Base-by-base conservation (phyloP, 2,113 vertebrate genomes). In the Saccopteryx leptura region DNA sequence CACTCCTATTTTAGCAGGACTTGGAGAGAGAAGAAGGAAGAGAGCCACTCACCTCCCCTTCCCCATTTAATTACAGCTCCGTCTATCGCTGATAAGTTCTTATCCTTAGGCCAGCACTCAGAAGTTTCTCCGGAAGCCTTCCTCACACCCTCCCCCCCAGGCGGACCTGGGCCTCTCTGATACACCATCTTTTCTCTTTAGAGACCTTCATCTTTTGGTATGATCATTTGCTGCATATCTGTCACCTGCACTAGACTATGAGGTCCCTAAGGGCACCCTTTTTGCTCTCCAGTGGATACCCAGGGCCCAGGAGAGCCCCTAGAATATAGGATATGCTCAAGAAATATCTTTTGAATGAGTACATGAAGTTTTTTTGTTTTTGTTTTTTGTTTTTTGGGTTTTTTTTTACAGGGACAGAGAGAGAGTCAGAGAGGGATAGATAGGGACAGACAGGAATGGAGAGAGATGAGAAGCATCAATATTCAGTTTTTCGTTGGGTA, bases 191-290 rank as follows among this genome's bases (percentile, higher is more conserved):
- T 60, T 75, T 78, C 80, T 87, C 23, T n/a, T 76, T 39, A 23
- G 54, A 88, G 87, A 85, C 28, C 28, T 93, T 69, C 33, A 63
- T 90, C 78, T 54, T 83, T 88, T 83, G 69, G 66, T 78, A 28
- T 61, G 33, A 83, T 58, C 48, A 39, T 69, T 24, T 88, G 60
- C 39, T 50, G 13, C 81, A n/a, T 28, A 79, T 23, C 75, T 80
- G 65, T 87, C 72, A 50, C 18, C 18, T 19, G 12, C 24, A 24
- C 13, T 94, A 65, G 56, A 85, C 26, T 26, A 33, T 19, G 12
- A 76, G 50, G n/a, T 68, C 15, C 12, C 26, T 78, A 54, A 54
- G n/a, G 21, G 28, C 33, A 61, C 0, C 23, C 79, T 50, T 79
- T 75, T 63, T 63, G 46, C 63, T 94, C 39, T 80, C 12, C 18